Evolutionary conservation across 2,113 vertebrate genomes (phyloP).

Genomic region (Melanotaenia duboulayi): DNA sequence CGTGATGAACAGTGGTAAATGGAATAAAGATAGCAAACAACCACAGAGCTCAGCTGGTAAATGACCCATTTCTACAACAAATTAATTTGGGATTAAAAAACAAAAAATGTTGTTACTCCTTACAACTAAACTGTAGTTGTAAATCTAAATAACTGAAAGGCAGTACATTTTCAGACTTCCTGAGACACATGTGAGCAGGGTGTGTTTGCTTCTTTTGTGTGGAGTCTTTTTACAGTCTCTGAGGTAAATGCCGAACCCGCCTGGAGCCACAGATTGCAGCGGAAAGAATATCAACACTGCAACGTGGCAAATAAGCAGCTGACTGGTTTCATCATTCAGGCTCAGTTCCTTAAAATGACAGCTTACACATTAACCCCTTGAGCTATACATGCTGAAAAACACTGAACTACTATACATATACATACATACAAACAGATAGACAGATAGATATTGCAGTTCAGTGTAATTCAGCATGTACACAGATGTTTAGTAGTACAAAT

Average conservation of each 20-base stretch:
- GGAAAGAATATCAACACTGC: slow-evolving; percentile 68
- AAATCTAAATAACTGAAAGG: neutral
- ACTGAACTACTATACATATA: too few species aligned
- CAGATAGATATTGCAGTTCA: too few species aligned
- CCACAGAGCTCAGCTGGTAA: slow-evolving; percentile 8
- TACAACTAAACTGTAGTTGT: neutral
- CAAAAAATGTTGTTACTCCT: neutral
- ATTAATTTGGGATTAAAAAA: neutral
- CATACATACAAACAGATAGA: too few species aligned
- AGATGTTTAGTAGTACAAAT: too few species aligned
- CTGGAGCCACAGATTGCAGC: slow-evolving; percentile 40
- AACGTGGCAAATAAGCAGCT: slow-evolving; percentile 79
- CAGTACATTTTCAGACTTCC: neutral
- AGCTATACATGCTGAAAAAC: neutral
- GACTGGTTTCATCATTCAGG: slow-evolving; percentile 65
- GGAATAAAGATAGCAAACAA: slow-evolving; percentile 11
- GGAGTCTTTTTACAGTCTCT: neutral
- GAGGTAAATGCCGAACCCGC: slow-evolving; percentile 19
- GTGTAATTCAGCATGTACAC: too few species aligned
- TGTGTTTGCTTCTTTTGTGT: slow-evolving; percentile 21
- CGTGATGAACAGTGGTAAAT: neutral
- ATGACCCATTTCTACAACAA: neutral
- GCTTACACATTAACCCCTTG: slow-evolving; percentile 28
- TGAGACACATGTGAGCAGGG: slow-evolving; percentile 13
- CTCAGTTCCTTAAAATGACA: slow-evolving; percentile 35